These are phyloP conservation scores for Vespertilio murinus DNA, from an alignment of 2,797 vertebrate genomes.

Conservation along the genomic window DNA sequence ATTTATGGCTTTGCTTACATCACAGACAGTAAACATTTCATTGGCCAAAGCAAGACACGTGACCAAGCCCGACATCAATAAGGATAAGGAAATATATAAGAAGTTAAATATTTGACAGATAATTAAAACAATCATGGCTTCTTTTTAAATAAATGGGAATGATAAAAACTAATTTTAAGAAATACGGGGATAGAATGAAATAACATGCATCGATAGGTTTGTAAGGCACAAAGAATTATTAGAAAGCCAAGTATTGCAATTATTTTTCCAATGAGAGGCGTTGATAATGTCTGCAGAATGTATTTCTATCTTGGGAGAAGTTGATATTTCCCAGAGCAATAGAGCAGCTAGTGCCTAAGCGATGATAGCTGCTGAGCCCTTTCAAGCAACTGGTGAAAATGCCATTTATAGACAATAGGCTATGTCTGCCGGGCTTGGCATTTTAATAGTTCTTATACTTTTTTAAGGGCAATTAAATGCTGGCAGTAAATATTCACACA, in stretches of 20 bases:
- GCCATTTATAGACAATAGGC: constrained; percentile 28
- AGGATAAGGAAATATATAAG: neutral
- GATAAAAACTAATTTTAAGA: neutral
- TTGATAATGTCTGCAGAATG: neutral
- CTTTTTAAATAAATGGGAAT: neutral
- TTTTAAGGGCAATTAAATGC: constrained; percentile 33
- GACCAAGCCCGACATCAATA: neutral
- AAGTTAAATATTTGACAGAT: neutral
- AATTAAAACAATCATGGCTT: neutral
- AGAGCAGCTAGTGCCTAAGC: neutral
- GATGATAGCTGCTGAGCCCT: neutral
- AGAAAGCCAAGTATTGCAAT: neutral
- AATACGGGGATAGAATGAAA: neutral
- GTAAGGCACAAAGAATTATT: neutral
- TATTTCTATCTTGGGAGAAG: constrained; percentile 14
- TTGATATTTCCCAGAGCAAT: constrained; percentile 48
- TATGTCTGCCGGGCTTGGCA: constrained; percentile 35
- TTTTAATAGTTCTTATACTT: constrained; percentile 63
- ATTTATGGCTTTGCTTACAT: neutral
- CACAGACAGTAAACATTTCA: neutral
- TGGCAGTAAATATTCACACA: constrained; percentile 35
- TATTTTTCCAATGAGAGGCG: constrained; percentile 2
- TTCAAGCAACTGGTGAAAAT: constrained; percentile 47
- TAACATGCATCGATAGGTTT: neutral
- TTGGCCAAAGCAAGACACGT: neutral